A percentile compares a stretch with the other conserved stretches of the same genome.
Evolutionary conservation across 2,797 vertebrate species (phyloP).

Genomic region (Enteromius afrohamiltoni): DNA sequence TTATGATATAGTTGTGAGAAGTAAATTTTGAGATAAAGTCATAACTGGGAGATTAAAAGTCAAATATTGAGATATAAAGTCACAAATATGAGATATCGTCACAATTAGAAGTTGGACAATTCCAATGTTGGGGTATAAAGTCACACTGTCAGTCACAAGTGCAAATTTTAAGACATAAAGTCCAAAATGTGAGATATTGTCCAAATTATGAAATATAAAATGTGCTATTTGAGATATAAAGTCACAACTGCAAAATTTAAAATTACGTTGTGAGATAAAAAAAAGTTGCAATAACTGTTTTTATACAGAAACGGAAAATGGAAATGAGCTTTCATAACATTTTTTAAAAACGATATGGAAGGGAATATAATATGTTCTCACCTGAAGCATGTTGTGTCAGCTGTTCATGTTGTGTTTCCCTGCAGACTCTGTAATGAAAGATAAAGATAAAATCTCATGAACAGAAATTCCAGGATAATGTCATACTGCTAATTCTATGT

Average conservation of each 20-base stretch:
- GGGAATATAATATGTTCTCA: background rate
- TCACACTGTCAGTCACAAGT: background rate
- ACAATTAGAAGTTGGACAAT: background rate
- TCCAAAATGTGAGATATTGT: background rate
- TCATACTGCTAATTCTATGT: background rate
- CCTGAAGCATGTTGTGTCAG: background rate
- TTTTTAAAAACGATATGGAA: background rate
- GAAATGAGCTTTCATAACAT: background rate
- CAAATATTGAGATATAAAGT: background rate
- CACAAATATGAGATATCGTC: background rate
- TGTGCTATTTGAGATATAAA: background rate
- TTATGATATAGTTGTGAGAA: background rate
- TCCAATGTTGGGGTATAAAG: background rate
- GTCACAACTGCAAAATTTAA: background rate
- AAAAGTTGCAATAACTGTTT: background rate
- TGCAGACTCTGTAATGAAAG: slow-evolving; percentile 23
- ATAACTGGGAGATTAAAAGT: background rate
- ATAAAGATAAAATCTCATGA: slow-evolving; percentile 2
- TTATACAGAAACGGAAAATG: background rate
- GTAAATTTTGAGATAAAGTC: background rate
- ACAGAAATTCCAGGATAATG: background rate
- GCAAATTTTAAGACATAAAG: background rate
- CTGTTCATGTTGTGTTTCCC: background rate
- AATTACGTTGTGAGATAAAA: background rate
- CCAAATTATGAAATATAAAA: background rate